phyloP scores from a whole-genome alignment of 2,797 vertebrate genomes.

The Galago senegalensis region DNA sequence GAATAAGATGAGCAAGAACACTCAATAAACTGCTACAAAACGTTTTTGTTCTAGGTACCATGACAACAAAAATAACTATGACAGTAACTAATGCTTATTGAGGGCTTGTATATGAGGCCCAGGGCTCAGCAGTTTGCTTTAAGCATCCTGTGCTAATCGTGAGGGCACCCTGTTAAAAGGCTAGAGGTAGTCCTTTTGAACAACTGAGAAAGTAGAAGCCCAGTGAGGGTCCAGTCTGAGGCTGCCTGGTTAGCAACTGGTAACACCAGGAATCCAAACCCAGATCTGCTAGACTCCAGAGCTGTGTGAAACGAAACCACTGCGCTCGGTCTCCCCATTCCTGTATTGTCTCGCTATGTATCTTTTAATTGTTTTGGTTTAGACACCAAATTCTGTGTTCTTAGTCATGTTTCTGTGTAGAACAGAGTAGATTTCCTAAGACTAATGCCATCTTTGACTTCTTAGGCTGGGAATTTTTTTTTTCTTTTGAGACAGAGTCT shows the following conservation, averaged over 20 bases:
- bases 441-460: constrained; percentile 17
- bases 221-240: not conserved
- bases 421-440: constrained; percentile 51
- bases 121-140: not conserved
- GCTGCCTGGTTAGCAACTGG: not conserved
- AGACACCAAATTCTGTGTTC: not conserved
- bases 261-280: not conserved
- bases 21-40: not conserved
- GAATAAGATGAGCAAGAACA: constrained; percentile 43
- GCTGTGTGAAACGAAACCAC: not conserved
- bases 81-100: not conserved
- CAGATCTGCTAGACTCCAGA: not conserved
- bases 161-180: not conserved
- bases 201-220: not conserved
- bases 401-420: not conserved
- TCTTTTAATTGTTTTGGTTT: constrained; percentile 38
- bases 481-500: no score
- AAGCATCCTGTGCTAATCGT: not conserved
- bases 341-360: not conserved
- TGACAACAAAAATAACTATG: not conserved
- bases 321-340: not conserved
- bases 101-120: not conserved
- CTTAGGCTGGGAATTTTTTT: constrained; percentile 29
- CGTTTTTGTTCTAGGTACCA: not conserved
- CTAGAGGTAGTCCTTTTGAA: not conserved